Conservation (phyloP, 2,113 vertebrate genomes). For the Sorex fumeus region DNA sequence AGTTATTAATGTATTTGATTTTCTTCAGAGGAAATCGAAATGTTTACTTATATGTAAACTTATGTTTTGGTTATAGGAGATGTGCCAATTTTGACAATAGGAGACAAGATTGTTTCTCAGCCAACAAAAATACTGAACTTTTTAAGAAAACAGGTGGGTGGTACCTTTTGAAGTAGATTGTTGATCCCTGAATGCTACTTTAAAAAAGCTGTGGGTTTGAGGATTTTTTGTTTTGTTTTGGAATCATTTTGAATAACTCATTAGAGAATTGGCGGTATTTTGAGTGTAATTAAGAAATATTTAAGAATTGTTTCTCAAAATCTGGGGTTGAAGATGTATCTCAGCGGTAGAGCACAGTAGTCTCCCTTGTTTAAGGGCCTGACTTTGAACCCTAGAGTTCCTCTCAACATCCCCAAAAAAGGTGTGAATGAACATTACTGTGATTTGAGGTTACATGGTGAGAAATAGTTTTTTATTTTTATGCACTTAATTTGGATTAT, state of each 20-base stretch:
- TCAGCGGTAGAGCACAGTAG: no score
- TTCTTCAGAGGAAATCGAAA: constrained; percentile 43
- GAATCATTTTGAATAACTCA: not conserved
- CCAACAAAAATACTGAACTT: constrained; percentile 96
- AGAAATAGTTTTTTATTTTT: constrained; percentile 25
- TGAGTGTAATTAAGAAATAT: not conserved
- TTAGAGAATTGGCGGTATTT: constrained; percentile 53
- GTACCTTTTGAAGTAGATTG: constrained; percentile 53
- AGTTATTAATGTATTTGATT: constrained; percentile 22
- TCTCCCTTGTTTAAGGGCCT: no score
- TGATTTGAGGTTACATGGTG: constrained; percentile 19
- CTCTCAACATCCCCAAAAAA: no score
- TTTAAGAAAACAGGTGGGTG: constrained; percentile 94
- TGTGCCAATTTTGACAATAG: constrained; percentile 92
- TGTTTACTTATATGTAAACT: constrained; percentile 40
- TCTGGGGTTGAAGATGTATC: no score
- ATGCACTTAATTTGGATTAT: constrained; percentile 52
- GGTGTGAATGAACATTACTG: not conserved
- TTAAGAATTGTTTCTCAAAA: not conserved
- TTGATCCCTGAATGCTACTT: constrained; percentile 51
- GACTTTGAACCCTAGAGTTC: no score
- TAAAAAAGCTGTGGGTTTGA: not conserved
- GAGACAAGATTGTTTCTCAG: constrained; percentile 91
- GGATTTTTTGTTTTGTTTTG: not conserved
- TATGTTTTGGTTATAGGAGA: constrained; percentile 86